Evolutionary conservation across 2,113 vertebrate species (phyloP).

Genomic region (Oncorhynchus tshawytscha): DNA sequence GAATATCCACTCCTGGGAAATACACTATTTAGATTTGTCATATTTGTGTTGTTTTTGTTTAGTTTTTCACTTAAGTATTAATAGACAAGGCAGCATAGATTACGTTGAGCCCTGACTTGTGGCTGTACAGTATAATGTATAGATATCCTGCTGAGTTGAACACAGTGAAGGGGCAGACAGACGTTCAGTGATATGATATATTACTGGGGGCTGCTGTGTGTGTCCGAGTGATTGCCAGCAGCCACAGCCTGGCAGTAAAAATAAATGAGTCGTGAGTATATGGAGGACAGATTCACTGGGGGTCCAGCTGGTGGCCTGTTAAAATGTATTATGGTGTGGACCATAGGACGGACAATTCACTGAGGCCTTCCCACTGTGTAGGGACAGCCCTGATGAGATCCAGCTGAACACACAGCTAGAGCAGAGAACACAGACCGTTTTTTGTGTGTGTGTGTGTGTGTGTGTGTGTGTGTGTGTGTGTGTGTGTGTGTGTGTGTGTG

Average conservation of each 20-base stretch:
- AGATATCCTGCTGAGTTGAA: no score
- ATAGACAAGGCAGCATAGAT: constrained; percentile 27
- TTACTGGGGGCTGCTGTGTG: neutral
- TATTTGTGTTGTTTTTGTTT: no score
- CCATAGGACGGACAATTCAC: neutral
- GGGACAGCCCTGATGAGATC: constrained; percentile 1
- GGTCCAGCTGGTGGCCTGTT: neutral
- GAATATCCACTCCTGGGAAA: constrained; percentile 13
- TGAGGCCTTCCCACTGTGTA: neutral
- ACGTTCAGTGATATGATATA: constrained; percentile 1
- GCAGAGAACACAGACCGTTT: neutral
- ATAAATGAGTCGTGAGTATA: neutral
- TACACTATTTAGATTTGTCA: neutral
- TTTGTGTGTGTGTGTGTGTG: no score
- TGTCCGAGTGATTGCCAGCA: neutral
- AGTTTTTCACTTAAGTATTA: constrained; percentile 1
- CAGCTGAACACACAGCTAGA: constrained; percentile 13
- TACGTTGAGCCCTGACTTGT: neutral
- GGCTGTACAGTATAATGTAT: neutral
- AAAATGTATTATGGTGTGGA: neutral
- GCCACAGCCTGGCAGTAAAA: constrained; percentile 12
- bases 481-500: no score
- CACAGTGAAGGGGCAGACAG: neutral
- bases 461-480: no score
- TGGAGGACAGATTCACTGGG: neutral